phyloP scores from a whole-genome alignment of 2,888 invertebrate genomes.

The Drosophila anomalata region DNA sequence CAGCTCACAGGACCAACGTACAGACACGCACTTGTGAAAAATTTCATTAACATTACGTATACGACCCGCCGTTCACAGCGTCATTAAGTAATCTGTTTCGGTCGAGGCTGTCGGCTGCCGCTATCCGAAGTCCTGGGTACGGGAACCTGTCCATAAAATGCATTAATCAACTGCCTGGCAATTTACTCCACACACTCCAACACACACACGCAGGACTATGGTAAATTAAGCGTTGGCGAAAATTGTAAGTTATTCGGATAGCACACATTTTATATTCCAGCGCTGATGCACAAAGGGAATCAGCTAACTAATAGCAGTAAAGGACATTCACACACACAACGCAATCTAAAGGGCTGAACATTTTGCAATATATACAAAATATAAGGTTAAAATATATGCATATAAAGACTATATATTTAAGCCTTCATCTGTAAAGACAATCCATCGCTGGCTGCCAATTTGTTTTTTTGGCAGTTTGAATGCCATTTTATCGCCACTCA shows the following conservation, averaged over 20 bases:
- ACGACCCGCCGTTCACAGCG: constrained; percentile 46
- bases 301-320: constrained; percentile 15
- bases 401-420: constrained; percentile 1
- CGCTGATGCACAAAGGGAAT: constrained; percentile 26
- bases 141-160: constrained; percentile 58
- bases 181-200: constrained; percentile 50
- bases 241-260: constrained; percentile 12
- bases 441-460: constrained; percentile 22
- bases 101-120: constrained; percentile 1
- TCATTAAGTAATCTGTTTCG: constrained; percentile 69
- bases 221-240: constrained; percentile 32
- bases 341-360: constrained; percentile 14
- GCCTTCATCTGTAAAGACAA: constrained; percentile 1
- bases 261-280: not conserved
- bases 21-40: constrained; percentile 33
- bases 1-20: not conserved
- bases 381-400: constrained; percentile 1
- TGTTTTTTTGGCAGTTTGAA: constrained; percentile 21
- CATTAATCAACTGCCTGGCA: constrained; percentile 72
- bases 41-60: constrained; percentile 71
- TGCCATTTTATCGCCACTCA: constrained; percentile 24
- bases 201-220: constrained; percentile 7
- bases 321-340: constrained; percentile 11
- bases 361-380: no score
- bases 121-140: not conserved